Conservation (phyloP, 2,888 invertebrate genomes). For the Phasia obesa region DNA sequence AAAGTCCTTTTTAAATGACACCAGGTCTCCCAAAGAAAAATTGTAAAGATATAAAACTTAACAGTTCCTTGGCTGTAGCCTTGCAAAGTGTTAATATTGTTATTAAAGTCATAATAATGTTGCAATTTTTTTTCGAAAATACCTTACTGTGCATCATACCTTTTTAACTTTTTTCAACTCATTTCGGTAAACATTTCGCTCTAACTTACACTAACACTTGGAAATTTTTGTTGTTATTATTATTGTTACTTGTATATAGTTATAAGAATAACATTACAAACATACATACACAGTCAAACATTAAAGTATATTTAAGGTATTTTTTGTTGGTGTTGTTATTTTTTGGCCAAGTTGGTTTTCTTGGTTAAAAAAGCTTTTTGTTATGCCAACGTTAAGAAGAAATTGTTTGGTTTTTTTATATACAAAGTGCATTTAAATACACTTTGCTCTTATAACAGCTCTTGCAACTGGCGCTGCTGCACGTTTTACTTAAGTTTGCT, state of each 20-base stretch:
- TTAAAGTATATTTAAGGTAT: not conserved
- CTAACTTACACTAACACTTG: not conserved
- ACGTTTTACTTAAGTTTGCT: not conserved
- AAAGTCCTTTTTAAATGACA: no score
- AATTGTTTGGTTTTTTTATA: slow-evolving; percentile 29
- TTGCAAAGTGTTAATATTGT: no score
- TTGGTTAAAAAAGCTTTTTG: slow-evolving; percentile 55
- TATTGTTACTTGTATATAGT: not conserved
- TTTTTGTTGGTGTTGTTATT: not conserved
- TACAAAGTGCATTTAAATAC: slow-evolving; percentile 64
- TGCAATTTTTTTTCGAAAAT: no score
- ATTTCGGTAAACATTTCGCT: not conserved
- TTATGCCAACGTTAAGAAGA: slow-evolving; percentile 44
- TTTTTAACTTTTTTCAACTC: no score
- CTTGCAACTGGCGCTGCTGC: not conserved
- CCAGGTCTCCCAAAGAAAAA: no score
- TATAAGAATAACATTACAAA: no score
- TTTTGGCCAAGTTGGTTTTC: slow-evolving; percentile 61
- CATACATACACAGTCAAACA: not conserved
- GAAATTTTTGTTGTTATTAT: slow-evolving; percentile 35
- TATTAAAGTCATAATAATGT: no score
- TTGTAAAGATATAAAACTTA: no score
- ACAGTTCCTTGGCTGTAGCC: no score
- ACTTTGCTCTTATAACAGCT: slow-evolving; percentile 34
- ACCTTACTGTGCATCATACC: no score